Base-by-base conservation (phyloP, 2,888 invertebrate genomes). In the Sarcophaga subvicina region DNA sequence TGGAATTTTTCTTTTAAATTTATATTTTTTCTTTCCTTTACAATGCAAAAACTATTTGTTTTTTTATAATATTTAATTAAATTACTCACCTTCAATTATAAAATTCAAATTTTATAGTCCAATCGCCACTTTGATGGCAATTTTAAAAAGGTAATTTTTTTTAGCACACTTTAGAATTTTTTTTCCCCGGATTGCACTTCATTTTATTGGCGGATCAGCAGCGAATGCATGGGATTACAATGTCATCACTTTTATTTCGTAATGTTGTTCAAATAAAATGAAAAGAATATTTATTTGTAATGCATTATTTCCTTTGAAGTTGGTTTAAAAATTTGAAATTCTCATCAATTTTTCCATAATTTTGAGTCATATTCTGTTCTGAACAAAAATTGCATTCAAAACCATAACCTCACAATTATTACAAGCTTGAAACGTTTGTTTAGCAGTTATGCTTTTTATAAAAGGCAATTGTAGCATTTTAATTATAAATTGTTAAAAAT, bases 111-210 rank as follows among this genome's bases (percentile, higher is more conserved):
- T 67, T 64, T 87, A 72, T 88, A 97, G 98, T 97, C 97, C 98
- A 95, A 96, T 98, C 96, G 98, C 97, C 96, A 97, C 97, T 95
- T 97, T 98, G 96, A 97, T 98, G 97, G 97, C 97, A 95, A 96
- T 98, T 94, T 96, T 98, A 94, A 96, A 97, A 96, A 98, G 98
- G 98, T 98, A 98, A 97, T 95, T 95, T 94, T 94, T 66, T 79
- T 76, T 45, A n/a, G 49, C 11, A 45, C 59, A 83, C 62, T 20
- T 37, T 37, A 8, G 37, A 8, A 27, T 14, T 76, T 63, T 78
- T 66, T 49, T n/a, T 25, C 59, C 78, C 70, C 70, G 27, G 49
- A 22, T 76, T 86, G 75, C 70, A 81, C 66, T 14, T 66, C 54
- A 12, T 54, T 49, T 22, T 54, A 79, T 69, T 81, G 75, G 71